phyloP scores from a whole-genome alignment of 2,113 vertebrate genomes.

The Cephalopholis sonnerati region DNA sequence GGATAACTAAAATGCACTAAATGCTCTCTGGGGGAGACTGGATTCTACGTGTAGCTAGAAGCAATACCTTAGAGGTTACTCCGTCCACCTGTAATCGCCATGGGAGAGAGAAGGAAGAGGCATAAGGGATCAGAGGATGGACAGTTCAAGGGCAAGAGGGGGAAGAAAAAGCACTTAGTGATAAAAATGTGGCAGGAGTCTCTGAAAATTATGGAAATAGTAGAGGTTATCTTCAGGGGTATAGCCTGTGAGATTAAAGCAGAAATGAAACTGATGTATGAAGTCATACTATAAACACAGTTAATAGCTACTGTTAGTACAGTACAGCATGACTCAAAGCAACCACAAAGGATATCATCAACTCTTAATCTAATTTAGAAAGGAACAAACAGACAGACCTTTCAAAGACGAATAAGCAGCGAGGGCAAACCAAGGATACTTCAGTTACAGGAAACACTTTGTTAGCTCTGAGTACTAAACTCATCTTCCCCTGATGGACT shows the following conservation, averaged over 20 bases:
- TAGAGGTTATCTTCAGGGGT: background rate
- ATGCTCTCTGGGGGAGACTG: slow-evolving; percentile 43
- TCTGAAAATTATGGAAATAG: slow-evolving; percentile 35
- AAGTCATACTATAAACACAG: background rate
- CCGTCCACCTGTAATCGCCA: slow-evolving; percentile 80
- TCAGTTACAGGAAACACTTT: background rate
- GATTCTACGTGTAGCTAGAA: slow-evolving; percentile 72
- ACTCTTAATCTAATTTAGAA: background rate
- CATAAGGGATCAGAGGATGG: slow-evolving; percentile 66
- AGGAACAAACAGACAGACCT: background rate
- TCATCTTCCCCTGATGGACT: background rate
- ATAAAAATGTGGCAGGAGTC: slow-evolving; percentile 41
- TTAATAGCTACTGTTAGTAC: background rate
- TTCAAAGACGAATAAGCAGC: background rate
- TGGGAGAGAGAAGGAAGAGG: slow-evolving; percentile 69
- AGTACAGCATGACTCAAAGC: background rate
- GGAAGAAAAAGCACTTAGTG: slow-evolving; percentile 60
- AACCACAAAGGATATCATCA: background rate
- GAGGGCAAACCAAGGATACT: background rate
- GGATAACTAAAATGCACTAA: slow-evolving; percentile 65
- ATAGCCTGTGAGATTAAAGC: slow-evolving; percentile 18
- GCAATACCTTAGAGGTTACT: slow-evolving; percentile 80
- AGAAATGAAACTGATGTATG: background rate
- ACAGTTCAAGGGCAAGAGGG: slow-evolving; percentile 57
- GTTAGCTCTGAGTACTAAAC: background rate